Base-by-base conservation (phyloP, 2,797 vertebrate genomes). In the Myiothlypis coronata region DNA sequence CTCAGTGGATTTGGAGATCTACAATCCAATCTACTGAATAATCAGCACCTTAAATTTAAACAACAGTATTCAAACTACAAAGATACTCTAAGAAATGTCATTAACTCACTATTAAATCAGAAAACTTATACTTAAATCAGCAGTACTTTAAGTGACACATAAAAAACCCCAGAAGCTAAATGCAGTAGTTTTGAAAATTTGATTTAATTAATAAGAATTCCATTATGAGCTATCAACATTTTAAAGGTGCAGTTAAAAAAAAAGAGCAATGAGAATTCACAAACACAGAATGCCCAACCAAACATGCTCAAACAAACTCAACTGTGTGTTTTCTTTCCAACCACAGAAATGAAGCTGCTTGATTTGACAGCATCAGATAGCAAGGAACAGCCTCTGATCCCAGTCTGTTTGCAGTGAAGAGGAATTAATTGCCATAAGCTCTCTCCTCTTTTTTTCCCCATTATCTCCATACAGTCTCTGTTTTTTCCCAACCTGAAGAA, bases 361-460 rank as follows among this genome's bases (percentile, higher is more conserved):
- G 35, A 55, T 52, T 19, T 50, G 30, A 19, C 4, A 46, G 11
- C 52, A 55, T 28, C 39, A 63, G 35, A 3, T 13, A 72, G 65
- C 14, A 82, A 64, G n/a, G 28, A 72, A 52, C 4, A 83, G 20
- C 14, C 67, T 77, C 74, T 76, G 52, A 72, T 59, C 47, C 28
- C 12, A 3, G 3, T 4, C 44, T 80, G 23, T n/a, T 64, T 57
- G 28, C 15, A 59, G 1, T 27, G 18, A 79, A 43, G 53, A 35
- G 7, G 69, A 80, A 57, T 13, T 4, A 64, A 43, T 0, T 37
- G 11, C 19, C 23, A 35, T 32, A 44, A 80, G 4, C 9, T 30
- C 37, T 41, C 46, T 9, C 7, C 12, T 18, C 4, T 10, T 23
- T 56, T 47, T 52, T 2, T 2, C 0, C 5, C 20, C 18, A 11